Percentiles rank a stretch among this genome's conserved stretches.
Evolutionary conservation across 2,113 vertebrate genomes (phyloP).

Genomic region (Connochaetes taurinus): DNA sequence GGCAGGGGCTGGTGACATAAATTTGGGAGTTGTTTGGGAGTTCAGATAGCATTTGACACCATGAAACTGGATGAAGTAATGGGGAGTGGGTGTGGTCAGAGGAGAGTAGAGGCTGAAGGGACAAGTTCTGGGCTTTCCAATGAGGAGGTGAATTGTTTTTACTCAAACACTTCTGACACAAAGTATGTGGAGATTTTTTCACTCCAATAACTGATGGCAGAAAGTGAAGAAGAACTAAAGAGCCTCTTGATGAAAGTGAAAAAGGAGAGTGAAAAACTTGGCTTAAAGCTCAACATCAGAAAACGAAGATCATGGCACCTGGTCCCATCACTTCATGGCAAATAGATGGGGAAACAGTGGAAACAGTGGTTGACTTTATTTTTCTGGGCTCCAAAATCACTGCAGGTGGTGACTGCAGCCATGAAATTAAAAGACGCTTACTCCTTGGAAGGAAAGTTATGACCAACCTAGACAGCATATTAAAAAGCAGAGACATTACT

Average conservation of each 20-base stretch:
- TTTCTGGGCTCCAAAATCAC: background rate
- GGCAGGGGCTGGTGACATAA: background rate
- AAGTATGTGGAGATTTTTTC: background rate
- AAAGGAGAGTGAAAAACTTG: background rate
- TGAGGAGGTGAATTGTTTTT: background rate
- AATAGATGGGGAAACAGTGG: background rate
- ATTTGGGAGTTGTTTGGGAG: background rate
- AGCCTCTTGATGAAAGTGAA: background rate
- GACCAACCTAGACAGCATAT: background rate
- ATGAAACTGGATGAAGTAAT: background rate
- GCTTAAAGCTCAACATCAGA: background rate
- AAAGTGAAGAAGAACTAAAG: background rate
- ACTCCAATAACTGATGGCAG: background rate
- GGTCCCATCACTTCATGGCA: background rate
- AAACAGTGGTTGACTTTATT: background rate
- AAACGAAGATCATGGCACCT: background rate
- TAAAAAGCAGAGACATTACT: background rate
- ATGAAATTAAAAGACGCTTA: background rate
- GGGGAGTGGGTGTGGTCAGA: background rate
- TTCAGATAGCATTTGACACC: background rate
- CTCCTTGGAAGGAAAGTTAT: background rate
- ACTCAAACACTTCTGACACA: background rate
- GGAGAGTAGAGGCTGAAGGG: background rate
- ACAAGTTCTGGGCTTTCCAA: background rate
- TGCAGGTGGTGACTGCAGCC: background rate